phyloP scores from a whole-genome alignment of 1,140 invertebrate species.

The Dendroctonus valens region DNA sequence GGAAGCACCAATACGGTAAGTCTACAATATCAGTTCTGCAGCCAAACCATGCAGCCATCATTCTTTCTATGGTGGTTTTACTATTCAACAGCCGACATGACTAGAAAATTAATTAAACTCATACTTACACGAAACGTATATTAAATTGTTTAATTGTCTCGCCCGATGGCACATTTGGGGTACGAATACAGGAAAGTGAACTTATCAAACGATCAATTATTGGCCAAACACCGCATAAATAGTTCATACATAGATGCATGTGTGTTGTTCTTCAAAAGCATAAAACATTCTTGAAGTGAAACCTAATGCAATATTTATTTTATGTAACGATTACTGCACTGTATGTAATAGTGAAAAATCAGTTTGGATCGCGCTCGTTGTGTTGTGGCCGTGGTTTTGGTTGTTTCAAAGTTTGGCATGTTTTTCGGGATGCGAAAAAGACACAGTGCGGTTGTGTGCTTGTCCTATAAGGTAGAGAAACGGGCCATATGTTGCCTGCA shows the following conservation, averaged over 20 bases:
- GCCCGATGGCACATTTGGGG: slow-evolving; percentile 42
- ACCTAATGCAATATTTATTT: slow-evolving; percentile 25
- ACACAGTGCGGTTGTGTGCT: slow-evolving; percentile 39
- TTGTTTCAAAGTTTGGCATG: not conserved
- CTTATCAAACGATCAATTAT: slow-evolving; percentile 22
- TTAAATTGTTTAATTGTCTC: slow-evolving; percentile 18
- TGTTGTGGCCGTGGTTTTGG: slow-evolving; percentile 7
- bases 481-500: not conserved
- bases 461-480: slow-evolving; percentile 44
- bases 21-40: not conserved
- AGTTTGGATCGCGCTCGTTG: slow-evolving; percentile 7
- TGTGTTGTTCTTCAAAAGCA: slow-evolving; percentile 12
- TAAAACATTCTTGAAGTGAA: slow-evolving; percentile 43
- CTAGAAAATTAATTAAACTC: too few relatives aligned
- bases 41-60: too few relatives aligned
- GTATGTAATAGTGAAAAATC: slow-evolving; percentile 1
- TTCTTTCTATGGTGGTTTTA: too few relatives aligned
- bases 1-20: slow-evolving; percentile 45
- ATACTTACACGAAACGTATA: too few relatives aligned
- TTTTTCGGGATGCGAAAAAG: slow-evolving; percentile 38
- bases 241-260: not conserved
- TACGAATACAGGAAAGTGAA: slow-evolving; percentile 37
- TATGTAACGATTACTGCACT: slow-evolving; percentile 20
- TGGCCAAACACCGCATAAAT: slow-evolving; percentile 10
- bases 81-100: too few relatives aligned